Percentiles rank a stretch among this genome's conserved stretches.
phyloP scores from a whole-genome alignment of 2,888 invertebrate species.

The Rhingia rostrata region DNA sequence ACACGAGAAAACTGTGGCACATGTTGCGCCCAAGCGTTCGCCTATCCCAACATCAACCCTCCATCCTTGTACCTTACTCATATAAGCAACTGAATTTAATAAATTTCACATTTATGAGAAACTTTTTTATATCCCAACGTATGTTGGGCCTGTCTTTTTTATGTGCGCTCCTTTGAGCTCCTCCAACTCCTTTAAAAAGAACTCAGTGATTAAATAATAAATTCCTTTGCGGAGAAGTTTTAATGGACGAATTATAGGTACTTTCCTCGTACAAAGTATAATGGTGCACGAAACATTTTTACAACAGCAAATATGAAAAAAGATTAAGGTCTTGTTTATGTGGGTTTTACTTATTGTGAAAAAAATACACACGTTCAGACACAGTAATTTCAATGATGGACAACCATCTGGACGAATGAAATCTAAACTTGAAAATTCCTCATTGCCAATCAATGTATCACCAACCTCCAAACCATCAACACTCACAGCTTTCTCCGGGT shows the following conservation, averaged over 20 bases:
- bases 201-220: constrained; percentile 54
- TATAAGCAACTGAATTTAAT: constrained; percentile 39
- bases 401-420: too few species aligned
- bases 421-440: too few species aligned
- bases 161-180: not conserved
- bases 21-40: constrained; percentile 32
- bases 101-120: constrained; percentile 50
- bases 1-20: constrained; percentile 22
- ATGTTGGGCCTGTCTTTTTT: not conserved
- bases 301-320: not conserved
- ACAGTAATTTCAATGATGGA: too few species aligned
- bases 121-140: constrained; percentile 37
- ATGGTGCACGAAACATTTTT: constrained; percentile 28
- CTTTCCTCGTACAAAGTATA: constrained; percentile 25
- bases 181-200: not conserved
- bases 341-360: constrained; percentile 14
- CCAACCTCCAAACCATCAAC: too few species aligned
- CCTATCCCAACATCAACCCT: not conserved
- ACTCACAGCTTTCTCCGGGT: too few species aligned
- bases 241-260: constrained; percentile 15
- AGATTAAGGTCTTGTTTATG: constrained; percentile 31
- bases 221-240: constrained; percentile 27
- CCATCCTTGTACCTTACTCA: constrained; percentile 1
- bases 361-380: not conserved
- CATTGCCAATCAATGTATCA: too few species aligned